Evolutionary conservation across 2,113 vertebrate species (phyloP).

Genomic region (Phaethon lepturus): DNA sequence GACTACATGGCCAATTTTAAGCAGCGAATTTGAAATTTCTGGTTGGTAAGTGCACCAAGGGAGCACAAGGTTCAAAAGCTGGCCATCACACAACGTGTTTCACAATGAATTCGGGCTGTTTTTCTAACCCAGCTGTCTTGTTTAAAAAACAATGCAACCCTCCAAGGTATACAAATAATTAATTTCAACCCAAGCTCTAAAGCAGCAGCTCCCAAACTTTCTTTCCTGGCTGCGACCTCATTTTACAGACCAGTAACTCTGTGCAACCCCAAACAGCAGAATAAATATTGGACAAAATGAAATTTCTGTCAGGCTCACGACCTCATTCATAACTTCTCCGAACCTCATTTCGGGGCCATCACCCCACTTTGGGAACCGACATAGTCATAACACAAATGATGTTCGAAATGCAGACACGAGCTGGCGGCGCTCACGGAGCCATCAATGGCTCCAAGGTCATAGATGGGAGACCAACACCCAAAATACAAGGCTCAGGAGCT

Average conservation of each 20-base stretch:
- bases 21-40: constrained; percentile 22
- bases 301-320: not conserved
- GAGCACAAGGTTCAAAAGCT: not conserved
- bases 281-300: constrained; percentile 33
- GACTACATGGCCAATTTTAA: not conserved
- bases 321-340: not conserved
- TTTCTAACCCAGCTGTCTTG: constrained; percentile 30
- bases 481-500: not conserved
- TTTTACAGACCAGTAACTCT: constrained; percentile 40
- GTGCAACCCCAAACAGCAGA: constrained; percentile 4
- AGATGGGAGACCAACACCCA: not conserved
- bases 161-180: constrained; percentile 51
- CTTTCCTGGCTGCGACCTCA: not conserved
- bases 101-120: not conserved
- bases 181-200: constrained; percentile 20
- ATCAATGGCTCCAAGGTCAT: fast-evolving
- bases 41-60: not conserved
- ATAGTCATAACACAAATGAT: not conserved
- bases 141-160: constrained; percentile 25
- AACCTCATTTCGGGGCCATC: constrained; percentile 15
- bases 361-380: not conserved
- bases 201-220: constrained; percentile 46
- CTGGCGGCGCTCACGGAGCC: fast-evolving
- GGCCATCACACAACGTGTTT: not conserved
- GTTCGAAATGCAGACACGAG: not conserved